Conservation (phyloP, 2,888 invertebrate genomes). For the Caenorhabditis japonica region DNA sequence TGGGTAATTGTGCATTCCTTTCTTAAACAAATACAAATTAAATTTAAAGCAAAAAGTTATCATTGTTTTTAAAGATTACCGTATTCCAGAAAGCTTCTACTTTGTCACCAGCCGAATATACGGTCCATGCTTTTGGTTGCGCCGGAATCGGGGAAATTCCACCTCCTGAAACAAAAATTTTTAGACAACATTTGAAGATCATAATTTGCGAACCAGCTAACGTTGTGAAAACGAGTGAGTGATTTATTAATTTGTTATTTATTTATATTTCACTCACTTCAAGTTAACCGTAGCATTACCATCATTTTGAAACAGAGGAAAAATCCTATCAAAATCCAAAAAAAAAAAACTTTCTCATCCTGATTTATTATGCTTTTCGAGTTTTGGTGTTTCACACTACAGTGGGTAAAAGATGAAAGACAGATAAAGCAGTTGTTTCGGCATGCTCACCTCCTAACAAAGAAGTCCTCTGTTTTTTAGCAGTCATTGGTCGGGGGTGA, state of each 20-base stretch:
- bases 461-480: constrained; percentile 43
- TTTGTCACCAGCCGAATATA: constrained; percentile 34
- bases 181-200: too few relatives aligned
- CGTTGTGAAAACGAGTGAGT: background rate
- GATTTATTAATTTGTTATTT: background rate
- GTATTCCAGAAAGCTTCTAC: constrained; percentile 43
- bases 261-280: too few relatives aligned
- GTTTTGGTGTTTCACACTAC: too few relatives aligned
- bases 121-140: constrained; percentile 43
- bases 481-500: constrained; percentile 41
- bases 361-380: too few relatives aligned
- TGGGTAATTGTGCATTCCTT: constrained; percentile 12
- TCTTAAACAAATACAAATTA: constrained; percentile 15
- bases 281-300: too few relatives aligned
- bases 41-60: background rate
- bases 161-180: constrained; percentile 17
- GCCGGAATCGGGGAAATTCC: constrained; percentile 3
- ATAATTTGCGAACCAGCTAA: too few relatives aligned
- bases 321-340: too few relatives aligned
- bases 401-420: too few relatives aligned
- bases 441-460: constrained; percentile 45
- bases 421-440: too few relatives aligned
- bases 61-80: constrained; percentile 12
- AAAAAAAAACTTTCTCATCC: constrained; percentile 8
- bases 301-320: too few relatives aligned